Conservation (phyloP, 2,797 vertebrate genomes). For the Chaetophractus vellerosus region DNA sequence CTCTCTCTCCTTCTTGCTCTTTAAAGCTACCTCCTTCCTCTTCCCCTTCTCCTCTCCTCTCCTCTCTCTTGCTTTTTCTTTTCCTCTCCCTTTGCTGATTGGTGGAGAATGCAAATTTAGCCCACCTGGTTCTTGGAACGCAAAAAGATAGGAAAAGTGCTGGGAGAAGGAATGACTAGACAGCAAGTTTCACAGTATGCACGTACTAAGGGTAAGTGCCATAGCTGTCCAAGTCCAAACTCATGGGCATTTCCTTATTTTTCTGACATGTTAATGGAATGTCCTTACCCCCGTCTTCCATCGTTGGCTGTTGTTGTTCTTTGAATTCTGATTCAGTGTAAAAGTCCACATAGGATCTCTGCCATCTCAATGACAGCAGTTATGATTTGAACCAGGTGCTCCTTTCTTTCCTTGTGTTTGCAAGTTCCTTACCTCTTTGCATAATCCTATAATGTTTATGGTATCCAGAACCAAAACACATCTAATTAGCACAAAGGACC, state of each 20-base stretch:
- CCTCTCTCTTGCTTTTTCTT: neutral
- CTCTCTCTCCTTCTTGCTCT: neutral
- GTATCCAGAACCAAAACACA: neutral
- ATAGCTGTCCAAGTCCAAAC: neutral
- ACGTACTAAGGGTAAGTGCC: neutral
- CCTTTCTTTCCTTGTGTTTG: conserved; percentile 1
- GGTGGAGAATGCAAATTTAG: neutral
- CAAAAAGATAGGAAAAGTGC: neutral
- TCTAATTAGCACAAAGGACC: neutral
- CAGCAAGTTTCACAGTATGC: neutral
- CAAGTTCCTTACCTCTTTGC: neutral
- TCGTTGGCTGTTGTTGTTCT: neutral
- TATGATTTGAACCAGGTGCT: neutral
- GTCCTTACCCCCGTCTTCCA: neutral
- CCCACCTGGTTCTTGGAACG: neutral
- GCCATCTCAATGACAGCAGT: neutral
- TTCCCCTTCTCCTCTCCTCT: neutral
- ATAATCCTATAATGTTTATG: neutral
- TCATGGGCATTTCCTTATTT: neutral
- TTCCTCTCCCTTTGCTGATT: neutral
- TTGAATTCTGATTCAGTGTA: neutral
- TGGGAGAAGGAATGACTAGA: no score
- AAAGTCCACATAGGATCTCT: neutral
- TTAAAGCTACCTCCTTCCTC: neutral
- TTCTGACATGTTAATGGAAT: neutral